phyloP scores from a whole-genome alignment of 1,140 invertebrate genomes.

The Zaprionus ornatus region DNA sequence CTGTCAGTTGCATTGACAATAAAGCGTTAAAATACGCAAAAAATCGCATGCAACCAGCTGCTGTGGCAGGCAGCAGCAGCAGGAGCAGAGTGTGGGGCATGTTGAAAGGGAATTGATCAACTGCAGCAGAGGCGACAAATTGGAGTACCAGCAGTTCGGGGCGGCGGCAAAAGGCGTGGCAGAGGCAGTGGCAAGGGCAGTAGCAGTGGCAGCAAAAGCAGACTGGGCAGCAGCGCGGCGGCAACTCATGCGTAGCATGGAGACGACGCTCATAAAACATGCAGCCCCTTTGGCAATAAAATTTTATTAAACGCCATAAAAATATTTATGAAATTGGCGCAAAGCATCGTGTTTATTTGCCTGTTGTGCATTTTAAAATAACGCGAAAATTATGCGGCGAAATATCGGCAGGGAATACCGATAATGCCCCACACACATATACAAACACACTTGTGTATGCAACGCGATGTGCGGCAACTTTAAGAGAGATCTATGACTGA shows the following conservation, averaged over 20 bases:
- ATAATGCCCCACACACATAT: neutral
- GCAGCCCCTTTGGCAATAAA: conserved; percentile 61
- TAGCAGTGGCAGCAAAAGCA: neutral
- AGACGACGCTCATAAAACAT: conserved; percentile 43
- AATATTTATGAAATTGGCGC: conserved; percentile 79
- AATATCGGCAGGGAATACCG: neutral
- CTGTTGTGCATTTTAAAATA: conserved; percentile 73
- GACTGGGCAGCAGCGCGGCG: neutral
- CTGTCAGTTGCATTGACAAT: conserved; percentile 68
- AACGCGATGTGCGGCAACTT: neutral
- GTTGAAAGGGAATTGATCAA: conserved; percentile 66
- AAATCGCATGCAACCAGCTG: conserved; percentile 51
- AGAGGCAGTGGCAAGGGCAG: neutral
- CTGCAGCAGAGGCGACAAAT: conserved; percentile 68
- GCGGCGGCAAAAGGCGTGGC: conserved; percentile 2
- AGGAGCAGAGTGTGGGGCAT: neutral
- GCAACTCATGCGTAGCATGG: conserved; percentile 8
- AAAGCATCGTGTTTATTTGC: conserved; percentile 65
- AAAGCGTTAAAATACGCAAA: conserved; percentile 62
- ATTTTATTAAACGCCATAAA: conserved; percentile 81
- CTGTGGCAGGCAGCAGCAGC: conserved; percentile 2
- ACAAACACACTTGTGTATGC: too few relatives aligned
- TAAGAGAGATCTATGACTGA: too few relatives aligned
- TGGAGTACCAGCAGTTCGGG: conserved; percentile 54
- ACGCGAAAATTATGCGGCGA: conserved; percentile 70